Evolutionary conservation across 1,140 invertebrate species (phyloP), one percentile per base, ranked within the genome.

Genomic region (Monomorium pharaonis): DNA sequence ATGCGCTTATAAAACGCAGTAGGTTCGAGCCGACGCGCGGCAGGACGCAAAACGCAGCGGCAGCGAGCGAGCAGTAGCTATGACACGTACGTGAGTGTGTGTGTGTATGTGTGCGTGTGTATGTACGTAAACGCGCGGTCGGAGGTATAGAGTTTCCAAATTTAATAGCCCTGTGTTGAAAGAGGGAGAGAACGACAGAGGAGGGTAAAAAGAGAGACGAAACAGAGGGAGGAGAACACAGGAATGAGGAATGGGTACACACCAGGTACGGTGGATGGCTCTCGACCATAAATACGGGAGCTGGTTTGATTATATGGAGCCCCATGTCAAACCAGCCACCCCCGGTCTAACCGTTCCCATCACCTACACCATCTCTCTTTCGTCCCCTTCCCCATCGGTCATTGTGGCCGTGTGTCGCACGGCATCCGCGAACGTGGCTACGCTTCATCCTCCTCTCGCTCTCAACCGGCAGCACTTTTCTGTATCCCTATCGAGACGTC

Each of bases 131-230:
- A 62, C 56, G 85, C 42, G 30, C 84, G 60, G 62, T 62, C 75
- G 76, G 76, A 86, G 87, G 89, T 94, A 94, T 94, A 93, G 90
- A 92, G 92, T 94, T 94, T 93, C 93, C 91, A 94, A 94, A 94
- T 94, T 94, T 94, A 94, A 94, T 93, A 94, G 92, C 91, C 86
- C 92, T 93, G 92, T 89, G 89, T 88, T 83, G 86, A 85, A n/a
- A 37, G 49, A 16, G 16, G 6, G 42, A 49, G 24, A 30, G 44
- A 30, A 16, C 21, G 21, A 24, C 6, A n/a, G 4, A 3, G 37
- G 37, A 37, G 37, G 37, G 37, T 37, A 37, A 37, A 37, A 37
- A n/a, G 5, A 14, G 44, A n/a, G n/a, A n/a, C n/a, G n/a, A n/a
- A n/a, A 37, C 27, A 65, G 70, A 16, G 3, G 69, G 30, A 33